Evolutionary conservation across 2,888 invertebrate genomes (phyloP), one percentile per base, ranked within the genome.

Genomic region (Arctia plantaginis): DNA sequence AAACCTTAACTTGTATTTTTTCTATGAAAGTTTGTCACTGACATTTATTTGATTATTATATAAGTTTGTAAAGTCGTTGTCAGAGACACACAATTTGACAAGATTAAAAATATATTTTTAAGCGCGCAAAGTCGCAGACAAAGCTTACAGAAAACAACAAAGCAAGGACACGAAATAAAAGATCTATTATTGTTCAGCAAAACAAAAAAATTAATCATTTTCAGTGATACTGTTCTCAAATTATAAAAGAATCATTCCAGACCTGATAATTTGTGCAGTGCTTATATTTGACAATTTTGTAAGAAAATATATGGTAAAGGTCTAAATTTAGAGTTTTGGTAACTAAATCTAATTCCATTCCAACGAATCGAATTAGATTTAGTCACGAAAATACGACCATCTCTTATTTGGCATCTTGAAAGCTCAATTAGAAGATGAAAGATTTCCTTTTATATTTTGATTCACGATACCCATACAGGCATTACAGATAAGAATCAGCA

Each of bases 341-440:
- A n/a, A n/a, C n/a, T n/a, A n/a, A n/a, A n/a, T n/a, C n/a, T 51
- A 51, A 66, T 35, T 3, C 30, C 27, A 27, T 4, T 35, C 35
- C n/a, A n/a, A n/a, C n/a, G 39, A 41, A 8, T 55, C 39, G 27
- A 72, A 66, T 66, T 72, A 66, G 66, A 66, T 47, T n/a, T 39
- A 51, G 33, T 59, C n/a, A 44, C 62, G 47, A 62, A 62, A 68
- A 55, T 72, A 30, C 62, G 35, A 55, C 62, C 30, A 44, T 44
- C 18, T 23, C 47, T 55, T n/a, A n/a, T 55, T 55, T 55, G 55
- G n/a, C 0, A n/a, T 55, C 51, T 55, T 41, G 7, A 55, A 55
- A 55, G 23, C n/a, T 55, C 55, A 55, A 55, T n/a, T 55, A 55
- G 20, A 55, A 55, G 12, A 55, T 10, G 20, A 55, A 55, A n/a